A percentile compares a stretch with the other conserved stretches of the same genome.
These are phyloP conservation scores for Scolopax mira DNA, from an alignment of 2,113 vertebrate genomes.

Conservation along the genomic window DNA sequence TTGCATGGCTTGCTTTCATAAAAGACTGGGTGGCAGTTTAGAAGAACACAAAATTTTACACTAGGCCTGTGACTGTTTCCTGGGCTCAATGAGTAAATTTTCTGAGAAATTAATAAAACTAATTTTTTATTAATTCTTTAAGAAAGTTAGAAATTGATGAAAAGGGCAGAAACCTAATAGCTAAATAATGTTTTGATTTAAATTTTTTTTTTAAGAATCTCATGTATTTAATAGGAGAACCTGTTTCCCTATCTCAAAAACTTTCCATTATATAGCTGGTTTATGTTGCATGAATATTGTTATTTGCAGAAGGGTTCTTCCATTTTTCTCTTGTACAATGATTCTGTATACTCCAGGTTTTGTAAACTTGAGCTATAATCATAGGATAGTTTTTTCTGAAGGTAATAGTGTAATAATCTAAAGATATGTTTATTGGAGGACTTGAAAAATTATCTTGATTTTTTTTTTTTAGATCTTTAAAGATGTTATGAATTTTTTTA, in stretches of 20 bases:
- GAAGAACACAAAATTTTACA: neutral
- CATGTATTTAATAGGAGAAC: neutral
- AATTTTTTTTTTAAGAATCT: neutral
- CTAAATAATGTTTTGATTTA: neutral
- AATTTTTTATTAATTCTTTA: neutral
- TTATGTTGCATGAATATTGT: neutral
- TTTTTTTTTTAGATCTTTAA: neutral
- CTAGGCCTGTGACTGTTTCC: neutral
- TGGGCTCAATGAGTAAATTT: neutral
- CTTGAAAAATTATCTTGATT: neutral
- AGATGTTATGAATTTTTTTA: accelerated
- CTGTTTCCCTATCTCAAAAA: neutral
- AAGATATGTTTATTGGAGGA: neutral
- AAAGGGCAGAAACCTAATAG: neutral
- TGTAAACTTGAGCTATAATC: neutral
- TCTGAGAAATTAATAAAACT: neutral
- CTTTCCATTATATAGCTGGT: neutral
- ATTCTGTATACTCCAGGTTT: neutral
- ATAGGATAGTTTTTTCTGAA: neutral
- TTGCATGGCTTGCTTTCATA: neutral
- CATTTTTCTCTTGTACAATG: neutral
- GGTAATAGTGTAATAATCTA: neutral
- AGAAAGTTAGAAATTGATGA: neutral
- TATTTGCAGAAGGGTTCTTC: neutral
- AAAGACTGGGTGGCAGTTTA: neutral